Evolutionary conservation across 2,113 vertebrate genomes (phyloP).

Genomic region (Ctenodactylus gundi): DNA sequence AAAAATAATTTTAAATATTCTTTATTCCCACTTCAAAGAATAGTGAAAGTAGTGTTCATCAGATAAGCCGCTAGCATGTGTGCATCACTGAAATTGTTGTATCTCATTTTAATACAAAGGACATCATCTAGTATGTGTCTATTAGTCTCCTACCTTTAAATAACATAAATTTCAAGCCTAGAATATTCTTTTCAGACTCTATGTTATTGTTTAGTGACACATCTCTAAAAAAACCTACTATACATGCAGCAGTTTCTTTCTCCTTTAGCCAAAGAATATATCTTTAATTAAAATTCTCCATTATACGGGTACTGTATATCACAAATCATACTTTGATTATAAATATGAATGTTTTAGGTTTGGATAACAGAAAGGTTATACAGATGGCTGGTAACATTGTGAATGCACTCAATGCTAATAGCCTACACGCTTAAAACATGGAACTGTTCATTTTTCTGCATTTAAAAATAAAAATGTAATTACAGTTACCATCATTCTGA

Average conservation of each 20-base stretch:
- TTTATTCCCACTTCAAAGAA: background rate
- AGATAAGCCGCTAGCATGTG: background rate
- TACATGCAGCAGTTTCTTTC: background rate
- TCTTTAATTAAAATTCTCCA: background rate
- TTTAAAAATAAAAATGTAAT: constrained; percentile 16
- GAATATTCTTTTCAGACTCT: background rate
- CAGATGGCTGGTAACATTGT: background rate
- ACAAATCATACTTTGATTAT: background rate
- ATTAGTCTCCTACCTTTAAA: background rate
- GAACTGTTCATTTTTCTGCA: background rate
- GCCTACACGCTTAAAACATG: background rate
- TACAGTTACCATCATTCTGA: background rate
- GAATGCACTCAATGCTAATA: background rate
- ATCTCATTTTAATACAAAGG: background rate
- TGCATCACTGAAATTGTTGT: background rate
- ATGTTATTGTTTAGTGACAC: background rate
- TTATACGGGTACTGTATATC: background rate
- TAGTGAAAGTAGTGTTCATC: accelerated
- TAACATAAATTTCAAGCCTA: background rate
- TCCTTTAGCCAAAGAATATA: background rate
- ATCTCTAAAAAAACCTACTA: background rate
- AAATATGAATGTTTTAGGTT: background rate
- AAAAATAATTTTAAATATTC: background rate
- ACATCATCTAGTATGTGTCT: background rate
- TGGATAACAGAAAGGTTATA: background rate